Evolutionary conservation across 2,888 invertebrate species (phyloP), one percentile per base, ranked within the genome.

Genomic region (Pyrocoelia pectoralis): DNA sequence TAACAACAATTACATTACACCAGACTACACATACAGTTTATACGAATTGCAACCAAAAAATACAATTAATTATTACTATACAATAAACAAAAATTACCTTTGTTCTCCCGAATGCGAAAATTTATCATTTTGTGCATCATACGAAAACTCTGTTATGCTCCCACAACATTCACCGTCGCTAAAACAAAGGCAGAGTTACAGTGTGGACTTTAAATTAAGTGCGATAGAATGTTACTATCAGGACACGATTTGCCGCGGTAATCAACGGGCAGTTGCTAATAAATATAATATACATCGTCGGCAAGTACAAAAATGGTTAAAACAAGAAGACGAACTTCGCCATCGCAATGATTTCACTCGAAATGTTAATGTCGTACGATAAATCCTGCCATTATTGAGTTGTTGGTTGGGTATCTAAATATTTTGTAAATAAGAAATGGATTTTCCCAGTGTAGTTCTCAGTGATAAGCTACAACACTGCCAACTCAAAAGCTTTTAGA

Each of bases 251-350:
- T 83, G 83, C 70, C 77, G 81, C 64, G 82, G 82, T 5, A 82
- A 83, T 71, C 83, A 83, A 64, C 73, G 82, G 60, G 82, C 83
- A 8, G 83, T 83, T 2, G 83, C 83, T 9, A 78, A 75, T 55
- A 84, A 84, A 70, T 83, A 82, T 72, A 80, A 82, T 65, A 81
- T 84, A 54, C 82, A 82, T 72, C 74, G 83, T 49, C 77, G 83
- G 49, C 84, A 85, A 70, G 81, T 86, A 56, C 84, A 86, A 68
- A 84, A 85, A 69, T 87, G 87, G 87, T 75, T 86, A 59, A 84
- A 85, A 70, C 84, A 84, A 71, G 85, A 84, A 56, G 78, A 80
- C 15, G 80, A 82, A 68, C 64, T 81, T 24, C 70, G 77, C 48
- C 74, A 76, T 61, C 74, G 77, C 57, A 79, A 77, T 66, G 78